phyloP scores from a whole-genome alignment of 2,113 vertebrate species.

The Corydoras maculifer region DNA sequence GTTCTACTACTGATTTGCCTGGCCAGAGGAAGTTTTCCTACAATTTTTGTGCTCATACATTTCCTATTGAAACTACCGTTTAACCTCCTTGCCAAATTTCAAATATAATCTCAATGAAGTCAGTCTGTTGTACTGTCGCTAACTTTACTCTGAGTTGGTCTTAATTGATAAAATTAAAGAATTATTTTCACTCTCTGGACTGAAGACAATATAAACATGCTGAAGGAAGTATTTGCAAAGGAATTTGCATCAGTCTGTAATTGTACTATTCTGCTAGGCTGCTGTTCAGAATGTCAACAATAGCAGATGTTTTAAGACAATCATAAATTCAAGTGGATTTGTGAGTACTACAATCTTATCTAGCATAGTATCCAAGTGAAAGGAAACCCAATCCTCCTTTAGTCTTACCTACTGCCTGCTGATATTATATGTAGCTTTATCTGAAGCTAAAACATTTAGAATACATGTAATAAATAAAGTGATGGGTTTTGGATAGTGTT shows the following conservation, averaged over 20 bases:
- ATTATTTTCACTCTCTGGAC: slow-evolving; percentile 6
- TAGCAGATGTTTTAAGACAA: slow-evolving; percentile 8
- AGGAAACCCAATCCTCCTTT: slow-evolving; percentile 2
- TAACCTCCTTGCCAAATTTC: slow-evolving; percentile 16
- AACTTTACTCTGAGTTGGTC: neutral
- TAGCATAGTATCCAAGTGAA: neutral
- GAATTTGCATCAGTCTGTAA: slow-evolving; percentile 1
- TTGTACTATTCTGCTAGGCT: neutral
- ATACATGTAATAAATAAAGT: neutral
- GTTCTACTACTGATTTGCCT: slow-evolving; percentile 53
- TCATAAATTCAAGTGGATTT: slow-evolving; percentile 13
- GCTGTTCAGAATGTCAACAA: slow-evolving; percentile 9
- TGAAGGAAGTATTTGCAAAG: neutral
- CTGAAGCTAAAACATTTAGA: too few species aligned
- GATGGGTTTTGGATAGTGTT: neutral
- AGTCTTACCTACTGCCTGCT: neutral
- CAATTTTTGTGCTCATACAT: slow-evolving; percentile 25
- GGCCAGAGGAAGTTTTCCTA: slow-evolving; percentile 41
- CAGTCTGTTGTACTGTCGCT: neutral
- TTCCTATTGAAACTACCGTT: slow-evolving; percentile 25
- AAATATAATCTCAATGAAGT: neutral
- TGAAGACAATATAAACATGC: slow-evolving; percentile 4
- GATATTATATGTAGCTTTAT: neutral
- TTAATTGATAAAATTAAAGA: slow-evolving; percentile 19
- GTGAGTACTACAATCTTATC: neutral